These are phyloP conservation scores for Erebia epiphron DNA, from an alignment of 2,888 invertebrate genomes.

Conservation along the genomic window DNA sequence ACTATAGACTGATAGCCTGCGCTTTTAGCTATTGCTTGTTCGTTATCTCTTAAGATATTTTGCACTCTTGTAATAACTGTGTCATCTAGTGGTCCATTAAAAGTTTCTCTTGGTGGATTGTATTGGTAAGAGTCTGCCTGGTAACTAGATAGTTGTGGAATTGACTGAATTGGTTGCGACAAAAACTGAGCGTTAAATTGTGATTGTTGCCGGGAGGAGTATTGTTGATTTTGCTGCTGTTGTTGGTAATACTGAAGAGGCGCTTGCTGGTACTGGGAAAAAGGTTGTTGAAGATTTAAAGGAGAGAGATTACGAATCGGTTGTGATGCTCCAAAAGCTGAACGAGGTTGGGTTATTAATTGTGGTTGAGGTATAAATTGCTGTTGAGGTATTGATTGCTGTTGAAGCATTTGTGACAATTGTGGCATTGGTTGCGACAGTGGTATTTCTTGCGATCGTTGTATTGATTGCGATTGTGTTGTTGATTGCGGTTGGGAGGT, in stretches of 20 bases:
- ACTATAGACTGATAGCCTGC: constrained; percentile 70
- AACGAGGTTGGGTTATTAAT: constrained; percentile 39
- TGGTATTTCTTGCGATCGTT: constrained; percentile 18
- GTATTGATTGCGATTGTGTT: constrained; percentile 21
- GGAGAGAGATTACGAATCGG: constrained; percentile 13
- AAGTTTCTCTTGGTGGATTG: constrained; percentile 49
- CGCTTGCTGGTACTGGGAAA: constrained; percentile 16
- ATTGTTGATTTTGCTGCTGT: constrained; percentile 36
- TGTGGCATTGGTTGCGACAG: constrained; percentile 31
- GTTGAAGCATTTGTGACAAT: constrained; percentile 21
- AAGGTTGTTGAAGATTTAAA: constrained; percentile 2
- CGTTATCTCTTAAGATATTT: constrained; percentile 68
- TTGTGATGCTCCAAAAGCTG: constrained; percentile 18
- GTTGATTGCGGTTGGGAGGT: constrained; percentile 20
- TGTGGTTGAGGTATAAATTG: constrained; percentile 39
- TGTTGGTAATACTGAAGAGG: constrained; percentile 3
- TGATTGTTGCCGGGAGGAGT: constrained; percentile 44
- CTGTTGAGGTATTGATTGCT: neutral
- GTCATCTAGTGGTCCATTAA: constrained; percentile 64
- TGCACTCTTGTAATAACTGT: constrained; percentile 65
- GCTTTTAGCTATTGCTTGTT: constrained; percentile 67
- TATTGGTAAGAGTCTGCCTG: constrained; percentile 71
- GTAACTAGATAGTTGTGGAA: constrained; percentile 46
- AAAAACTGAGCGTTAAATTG: constrained; percentile 44
- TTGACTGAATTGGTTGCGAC: constrained; percentile 51